Percentiles rank a stretch among this genome's conserved stretches.
Evolutionary conservation across 1,140 invertebrate species (phyloP).

Genomic region (Drosophila arizonae): DNA sequence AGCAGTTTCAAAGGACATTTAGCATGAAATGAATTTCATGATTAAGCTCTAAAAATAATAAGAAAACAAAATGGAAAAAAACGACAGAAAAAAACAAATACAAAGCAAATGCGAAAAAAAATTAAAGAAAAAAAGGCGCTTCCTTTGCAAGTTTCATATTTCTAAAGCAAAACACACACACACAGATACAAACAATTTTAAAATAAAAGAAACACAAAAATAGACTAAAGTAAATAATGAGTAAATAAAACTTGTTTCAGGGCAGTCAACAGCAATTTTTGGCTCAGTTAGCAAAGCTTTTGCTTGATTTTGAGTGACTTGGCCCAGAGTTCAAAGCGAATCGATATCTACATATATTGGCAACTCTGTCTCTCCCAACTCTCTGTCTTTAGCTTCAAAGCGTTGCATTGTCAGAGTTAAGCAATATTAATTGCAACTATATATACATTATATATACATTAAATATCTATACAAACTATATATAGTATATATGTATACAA

Average conservation of each 20-base stretch:
- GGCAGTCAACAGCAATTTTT: constrained; percentile 25
- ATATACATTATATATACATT: constrained; percentile 55
- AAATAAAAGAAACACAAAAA: constrained; percentile 15
- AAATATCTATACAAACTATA: constrained; percentile 62
- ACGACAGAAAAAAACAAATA: not conserved
- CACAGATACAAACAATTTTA: constrained; percentile 41
- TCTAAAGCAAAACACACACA: constrained; percentile 47
- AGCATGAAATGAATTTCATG: constrained; percentile 47
- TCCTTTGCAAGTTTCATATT: constrained; percentile 77
- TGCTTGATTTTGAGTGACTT: constrained; percentile 33
- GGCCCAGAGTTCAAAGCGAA: constrained; percentile 4
- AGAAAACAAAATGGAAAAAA: not conserved
- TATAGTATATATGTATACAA: constrained; percentile 57
- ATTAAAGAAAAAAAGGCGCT: constrained; percentile 73
- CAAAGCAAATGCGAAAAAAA: constrained; percentile 37
- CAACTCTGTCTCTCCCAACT: constrained; percentile 28
- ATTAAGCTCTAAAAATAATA: constrained; percentile 36
- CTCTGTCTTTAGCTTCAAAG: constrained; percentile 73
- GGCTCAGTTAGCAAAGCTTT: constrained; percentile 32
- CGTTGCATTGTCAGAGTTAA: constrained; percentile 78
- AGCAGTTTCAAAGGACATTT: constrained; percentile 58
- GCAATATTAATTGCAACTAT: constrained; percentile 72
- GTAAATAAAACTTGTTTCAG: constrained; percentile 41
- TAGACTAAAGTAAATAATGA: constrained; percentile 37
- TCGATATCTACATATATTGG: constrained; percentile 2